phyloP scores from a whole-genome alignment of 2,888 invertebrate genomes.

The Drosophila limbata region DNA sequence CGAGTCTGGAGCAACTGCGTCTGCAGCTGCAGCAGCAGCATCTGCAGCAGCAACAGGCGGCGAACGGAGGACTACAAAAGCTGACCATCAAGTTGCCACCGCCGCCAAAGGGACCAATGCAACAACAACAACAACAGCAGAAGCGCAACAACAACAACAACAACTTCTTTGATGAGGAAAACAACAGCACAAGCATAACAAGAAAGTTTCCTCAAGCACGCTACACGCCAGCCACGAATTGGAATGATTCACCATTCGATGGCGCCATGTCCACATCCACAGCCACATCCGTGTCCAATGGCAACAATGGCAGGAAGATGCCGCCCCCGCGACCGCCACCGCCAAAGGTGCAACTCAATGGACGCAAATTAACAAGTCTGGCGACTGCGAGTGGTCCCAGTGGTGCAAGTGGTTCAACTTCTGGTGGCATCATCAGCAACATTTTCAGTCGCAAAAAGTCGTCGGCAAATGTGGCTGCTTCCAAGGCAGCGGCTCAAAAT shows the following conservation, averaged over 20 bases:
- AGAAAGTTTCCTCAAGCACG: slow-evolving; percentile 83
- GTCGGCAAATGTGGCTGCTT: slow-evolving; percentile 56
- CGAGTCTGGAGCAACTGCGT: slow-evolving; percentile 82
- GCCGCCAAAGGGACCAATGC: slow-evolving; percentile 79
- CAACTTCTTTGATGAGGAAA: slow-evolving; percentile 51
- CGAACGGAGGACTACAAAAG: slow-evolving; percentile 76
- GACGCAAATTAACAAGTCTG: slow-evolving; percentile 63
- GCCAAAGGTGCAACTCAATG: slow-evolving; percentile 77
- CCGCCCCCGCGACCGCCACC: slow-evolving; percentile 85
- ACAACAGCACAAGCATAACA: slow-evolving; percentile 70
- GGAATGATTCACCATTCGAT: slow-evolving; percentile 83
- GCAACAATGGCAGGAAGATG: slow-evolving; percentile 75
- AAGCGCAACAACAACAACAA: slow-evolving; percentile 51
- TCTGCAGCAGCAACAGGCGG: slow-evolving; percentile 73
- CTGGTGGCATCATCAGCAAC: slow-evolving; percentile 77
- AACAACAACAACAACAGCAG: slow-evolving; percentile 31
- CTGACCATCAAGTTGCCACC: slow-evolving; percentile 84
- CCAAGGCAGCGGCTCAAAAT: slow-evolving; percentile 66
- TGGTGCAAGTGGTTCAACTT: slow-evolving; percentile 26
- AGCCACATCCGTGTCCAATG: slow-evolving; percentile 23
- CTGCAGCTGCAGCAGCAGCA: slow-evolving; percentile 78
- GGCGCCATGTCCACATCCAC: slow-evolving; percentile 8
- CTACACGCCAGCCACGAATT: slow-evolving; percentile 84
- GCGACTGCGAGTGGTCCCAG: slow-evolving; percentile 15
- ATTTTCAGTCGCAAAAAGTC: slow-evolving; percentile 83